Evolutionary conservation across 2,797 vertebrate genomes (phyloP).

Genomic region (Acanthis flammea): DNA sequence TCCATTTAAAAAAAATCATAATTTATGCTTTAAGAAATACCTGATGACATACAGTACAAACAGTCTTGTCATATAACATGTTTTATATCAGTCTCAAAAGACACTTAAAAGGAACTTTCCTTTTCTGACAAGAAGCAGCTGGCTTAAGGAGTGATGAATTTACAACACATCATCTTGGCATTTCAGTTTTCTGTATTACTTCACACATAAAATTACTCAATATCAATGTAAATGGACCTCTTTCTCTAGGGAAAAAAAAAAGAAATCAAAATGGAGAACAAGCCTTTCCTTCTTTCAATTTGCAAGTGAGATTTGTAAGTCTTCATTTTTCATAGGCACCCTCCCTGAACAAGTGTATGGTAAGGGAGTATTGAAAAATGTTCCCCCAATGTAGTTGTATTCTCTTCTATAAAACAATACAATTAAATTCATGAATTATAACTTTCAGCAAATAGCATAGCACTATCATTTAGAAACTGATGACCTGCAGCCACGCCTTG

Average conservation of each 20-base stretch:
- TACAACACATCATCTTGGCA: slow-evolving; percentile 3
- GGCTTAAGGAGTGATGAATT: slow-evolving; percentile 45
- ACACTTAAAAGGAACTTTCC: slow-evolving; percentile 36
- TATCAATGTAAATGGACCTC: slow-evolving; percentile 25
- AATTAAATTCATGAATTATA: neutral
- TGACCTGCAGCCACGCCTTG: neutral
- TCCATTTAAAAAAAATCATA: neutral
- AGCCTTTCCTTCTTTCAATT: neutral
- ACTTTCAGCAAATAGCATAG: neutral
- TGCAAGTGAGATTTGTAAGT: neutral
- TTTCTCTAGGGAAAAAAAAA: neutral
- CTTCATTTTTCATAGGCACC: neutral
- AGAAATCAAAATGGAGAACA: neutral
- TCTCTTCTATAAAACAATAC: neutral
- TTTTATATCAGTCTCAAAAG: slow-evolving; percentile 55
- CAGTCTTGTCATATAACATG: slow-evolving; percentile 39
- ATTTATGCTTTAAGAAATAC: slow-evolving; percentile 55
- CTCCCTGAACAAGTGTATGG: neutral
- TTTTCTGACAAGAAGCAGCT: slow-evolving; percentile 56
- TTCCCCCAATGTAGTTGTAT: neutral
- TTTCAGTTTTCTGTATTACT: slow-evolving; percentile 40
- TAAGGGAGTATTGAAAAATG: neutral
- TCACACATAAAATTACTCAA: slow-evolving; percentile 25
- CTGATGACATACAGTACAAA: slow-evolving; percentile 54
- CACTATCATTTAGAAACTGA: neutral